Evolutionary conservation across 2,797 vertebrate species (phyloP).

Genomic region (Parauchenoglanis punctatus): DNA sequence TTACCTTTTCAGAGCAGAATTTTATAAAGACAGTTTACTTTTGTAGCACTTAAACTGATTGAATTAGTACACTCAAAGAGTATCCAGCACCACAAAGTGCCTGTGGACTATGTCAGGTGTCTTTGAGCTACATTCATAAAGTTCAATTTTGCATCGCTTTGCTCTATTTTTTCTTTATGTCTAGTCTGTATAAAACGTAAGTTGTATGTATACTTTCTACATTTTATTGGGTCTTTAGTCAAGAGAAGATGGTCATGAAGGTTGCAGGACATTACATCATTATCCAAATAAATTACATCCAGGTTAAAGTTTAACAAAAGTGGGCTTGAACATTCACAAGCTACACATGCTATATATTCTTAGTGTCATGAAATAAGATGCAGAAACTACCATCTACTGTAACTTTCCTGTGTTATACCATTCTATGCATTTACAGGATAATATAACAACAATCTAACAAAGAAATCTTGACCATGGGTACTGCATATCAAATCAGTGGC

Average conservation of each 20-base stretch:
- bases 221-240: slow-evolving; percentile 23
- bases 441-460: slow-evolving; percentile 10
- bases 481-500: slow-evolving; percentile 19
- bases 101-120: slow-evolving; percentile 76
- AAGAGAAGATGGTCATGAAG: slow-evolving; percentile 36
- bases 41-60: slow-evolving; percentile 77
- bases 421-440: slow-evolving; percentile 44
- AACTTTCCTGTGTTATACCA: slow-evolving; percentile 29
- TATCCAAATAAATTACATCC: slow-evolving; percentile 45
- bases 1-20: slow-evolving; percentile 68
- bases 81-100: slow-evolving; percentile 77
- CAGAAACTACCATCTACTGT: slow-evolving; percentile 38
- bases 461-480: not conserved
- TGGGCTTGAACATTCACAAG: slow-evolving; percentile 59
- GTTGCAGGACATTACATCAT: slow-evolving; percentile 37
- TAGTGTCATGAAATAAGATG: not conserved
- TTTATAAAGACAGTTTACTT: slow-evolving; percentile 71
- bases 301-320: slow-evolving; percentile 52
- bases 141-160: slow-evolving; percentile 39
- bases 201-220: slow-evolving; percentile 25
- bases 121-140: slow-evolving; percentile 61
- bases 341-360: slow-evolving; percentile 49
- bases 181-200: slow-evolving; percentile 47
- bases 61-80: slow-evolving; percentile 75
- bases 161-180: slow-evolving; percentile 50